Percentiles rank a stretch among this genome's conserved stretches.
These are phyloP conservation scores for Candidula unifasciata DNA, from an alignment of 2,888 invertebrate genomes.

Conservation along the genomic window DNA sequence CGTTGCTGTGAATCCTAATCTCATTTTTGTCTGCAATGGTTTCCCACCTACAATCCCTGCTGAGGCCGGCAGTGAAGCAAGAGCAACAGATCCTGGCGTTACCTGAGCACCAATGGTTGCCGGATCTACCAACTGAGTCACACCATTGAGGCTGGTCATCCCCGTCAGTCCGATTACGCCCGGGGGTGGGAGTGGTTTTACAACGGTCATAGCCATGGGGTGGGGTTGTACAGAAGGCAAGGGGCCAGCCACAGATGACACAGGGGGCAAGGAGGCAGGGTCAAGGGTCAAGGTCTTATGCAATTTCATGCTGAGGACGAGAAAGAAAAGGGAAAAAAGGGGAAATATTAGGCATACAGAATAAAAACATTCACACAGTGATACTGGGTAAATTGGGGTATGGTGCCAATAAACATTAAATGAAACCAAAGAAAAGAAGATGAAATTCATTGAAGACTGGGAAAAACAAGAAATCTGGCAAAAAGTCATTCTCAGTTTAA, in stretches of 20 bases:
- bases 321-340: slow-evolving; percentile 49
- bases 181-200: slow-evolving; percentile 47
- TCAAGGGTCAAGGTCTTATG: slow-evolving; percentile 77
- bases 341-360: slow-evolving; percentile 44
- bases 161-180: slow-evolving; percentile 43
- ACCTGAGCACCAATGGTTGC: slow-evolving; percentile 27
- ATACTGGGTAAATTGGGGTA: slow-evolving; percentile 10
- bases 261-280: slow-evolving; percentile 71
- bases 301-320: slow-evolving; percentile 75
- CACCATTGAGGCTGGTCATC: slow-evolving; percentile 38
- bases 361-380: slow-evolving; percentile 38
- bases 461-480: slow-evolving; percentile 5
- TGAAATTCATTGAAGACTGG: slow-evolving; percentile 11
- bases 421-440: slow-evolving; percentile 24
- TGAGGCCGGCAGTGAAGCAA: slow-evolving; percentile 43
- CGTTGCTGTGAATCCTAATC: slow-evolving; percentile 69
- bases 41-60: slow-evolving; percentile 53
- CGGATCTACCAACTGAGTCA: slow-evolving; percentile 32
- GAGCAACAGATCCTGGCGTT: slow-evolving; percentile 32
- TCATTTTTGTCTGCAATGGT: slow-evolving; percentile 70
- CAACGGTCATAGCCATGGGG: slow-evolving; percentile 48
- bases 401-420: slow-evolving; percentile 8
- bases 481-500: no score
- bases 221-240: slow-evolving; percentile 57
- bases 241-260: slow-evolving; percentile 59